These are phyloP conservation scores for Drosophila nebulosa DNA, from an alignment of 1,140 invertebrate genomes.

Conservation along the genomic window DNA sequence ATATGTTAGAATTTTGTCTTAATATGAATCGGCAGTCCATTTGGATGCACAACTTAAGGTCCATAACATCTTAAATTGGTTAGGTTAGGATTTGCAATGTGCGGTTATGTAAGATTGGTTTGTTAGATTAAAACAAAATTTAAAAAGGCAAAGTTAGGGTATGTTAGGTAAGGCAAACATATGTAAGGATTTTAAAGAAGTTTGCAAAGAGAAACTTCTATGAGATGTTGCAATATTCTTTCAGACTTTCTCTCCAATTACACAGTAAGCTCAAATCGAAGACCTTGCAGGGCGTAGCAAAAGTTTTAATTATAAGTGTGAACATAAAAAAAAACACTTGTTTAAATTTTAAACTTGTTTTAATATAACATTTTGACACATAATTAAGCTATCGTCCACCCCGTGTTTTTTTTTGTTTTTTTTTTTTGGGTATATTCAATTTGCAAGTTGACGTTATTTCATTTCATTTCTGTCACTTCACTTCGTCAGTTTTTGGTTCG, in stretches of 20 bases:
- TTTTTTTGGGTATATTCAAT: constrained; percentile 23
- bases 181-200: too few species aligned
- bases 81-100: too few species aligned
- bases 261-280: neutral
- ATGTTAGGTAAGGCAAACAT: neutral
- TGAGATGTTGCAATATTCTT: too few species aligned
- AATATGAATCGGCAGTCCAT: too few species aligned
- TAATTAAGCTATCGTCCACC: neutral
- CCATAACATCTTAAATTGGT: too few species aligned
- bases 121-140: too few species aligned
- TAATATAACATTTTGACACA: neutral
- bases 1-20: too few species aligned
- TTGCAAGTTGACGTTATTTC: constrained; percentile 38
- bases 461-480: neutral
- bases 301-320: neutral
- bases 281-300: neutral
- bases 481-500: neutral
- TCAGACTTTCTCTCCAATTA: too few species aligned
- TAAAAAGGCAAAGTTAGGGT: neutral
- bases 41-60: too few species aligned
- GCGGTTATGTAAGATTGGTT: too few species aligned
- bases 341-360: constrained; percentile 11
- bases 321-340: constrained; percentile 24
- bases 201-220: too few species aligned
- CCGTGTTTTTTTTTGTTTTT: neutral